Base-by-base conservation (phyloP, 2,113 vertebrate genomes). In the Toxotes jaculatrix region DNA sequence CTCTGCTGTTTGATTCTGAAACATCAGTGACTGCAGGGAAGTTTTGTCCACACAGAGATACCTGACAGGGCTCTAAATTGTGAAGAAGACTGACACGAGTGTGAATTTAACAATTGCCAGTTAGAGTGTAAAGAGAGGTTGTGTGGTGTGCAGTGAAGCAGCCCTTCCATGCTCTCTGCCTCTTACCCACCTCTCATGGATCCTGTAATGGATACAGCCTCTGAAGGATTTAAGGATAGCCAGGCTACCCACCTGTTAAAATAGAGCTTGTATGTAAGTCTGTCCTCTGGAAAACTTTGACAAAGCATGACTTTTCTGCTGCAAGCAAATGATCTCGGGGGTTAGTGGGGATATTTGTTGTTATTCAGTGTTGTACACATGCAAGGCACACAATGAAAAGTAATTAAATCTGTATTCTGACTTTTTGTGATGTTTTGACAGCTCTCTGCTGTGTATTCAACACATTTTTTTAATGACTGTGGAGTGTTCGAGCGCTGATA, bases 41-140 rank as follows among this genome's bases (percentile, higher is more conserved):
- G 64, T 84, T 85, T 42, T 13, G 85, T 80, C 89, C 83, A 42
- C 66, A 0, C 81, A 82, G 78, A 88, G 65, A 73, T 66, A 85
- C 87, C 86, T 89, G 90, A 88, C 87, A 72, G 77, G 53, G 67
- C 85, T 89, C 77, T 84, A 85, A 89, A 92, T 84, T 74, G 77
- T 66, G 85, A 86, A 64, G 86, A 57, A 90, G 92, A 88, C 85
- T 89, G 88, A 93, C 91, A 86, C 31, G 60, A 60, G 83, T 87
- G 88, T 76, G 87, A 87, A 91, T 92, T 91, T 79, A 92, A 93
- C 92, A 89, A 89, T 84, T 90, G 90, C 84, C 89, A 75, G 89
- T 86, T 82, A 77, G 82, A 81, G 83, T 83, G 87, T 79, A 67
- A 78, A 85, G 78, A 87, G 85, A 45, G 74, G 64, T 66, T 80